A percentile compares a stretch with the other conserved stretches of the same genome.
Conservation (phyloP, 2,888 invertebrate species). For the Nemurella pictetii region DNA sequence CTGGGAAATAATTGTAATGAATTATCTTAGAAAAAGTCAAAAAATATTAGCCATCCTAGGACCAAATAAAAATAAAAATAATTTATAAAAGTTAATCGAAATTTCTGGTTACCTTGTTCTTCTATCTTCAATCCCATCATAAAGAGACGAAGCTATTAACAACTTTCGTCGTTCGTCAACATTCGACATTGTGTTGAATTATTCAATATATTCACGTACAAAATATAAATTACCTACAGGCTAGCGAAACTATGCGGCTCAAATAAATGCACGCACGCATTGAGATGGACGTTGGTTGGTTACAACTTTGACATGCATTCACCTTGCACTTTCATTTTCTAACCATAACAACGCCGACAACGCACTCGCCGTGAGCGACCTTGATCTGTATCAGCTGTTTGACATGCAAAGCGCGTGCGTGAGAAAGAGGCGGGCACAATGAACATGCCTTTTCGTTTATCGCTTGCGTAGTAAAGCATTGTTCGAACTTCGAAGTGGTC, state of each 20-base stretch:
- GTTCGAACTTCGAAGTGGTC: no score
- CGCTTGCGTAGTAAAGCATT: no score
- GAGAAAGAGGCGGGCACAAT: not conserved
- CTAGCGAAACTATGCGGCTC: not conserved
- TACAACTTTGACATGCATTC: no score
- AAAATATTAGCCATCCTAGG: not conserved
- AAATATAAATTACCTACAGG: not conserved
- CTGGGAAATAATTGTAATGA: not conserved
- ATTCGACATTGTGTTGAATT: not conserved
- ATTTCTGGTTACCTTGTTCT: conserved; percentile 10
- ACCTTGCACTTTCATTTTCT: not conserved
- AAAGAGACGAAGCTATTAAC: not conserved
- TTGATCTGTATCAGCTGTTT: not conserved
- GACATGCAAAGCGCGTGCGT: not conserved
- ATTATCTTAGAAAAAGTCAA: not conserved
- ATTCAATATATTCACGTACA: not conserved
- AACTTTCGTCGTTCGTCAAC: not conserved
- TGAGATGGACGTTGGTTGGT: not conserved
- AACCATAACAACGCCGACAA: not conserved
- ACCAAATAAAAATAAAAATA: not conserved
- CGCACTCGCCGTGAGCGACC: not conserved
- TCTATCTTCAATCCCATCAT: conserved; percentile 7
- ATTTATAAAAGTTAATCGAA: no score
- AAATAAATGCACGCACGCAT: not conserved
- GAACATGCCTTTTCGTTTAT: no score